Conservation (phyloP, 2,113 vertebrate species). For the Dicrurus megarhynchus region DNA sequence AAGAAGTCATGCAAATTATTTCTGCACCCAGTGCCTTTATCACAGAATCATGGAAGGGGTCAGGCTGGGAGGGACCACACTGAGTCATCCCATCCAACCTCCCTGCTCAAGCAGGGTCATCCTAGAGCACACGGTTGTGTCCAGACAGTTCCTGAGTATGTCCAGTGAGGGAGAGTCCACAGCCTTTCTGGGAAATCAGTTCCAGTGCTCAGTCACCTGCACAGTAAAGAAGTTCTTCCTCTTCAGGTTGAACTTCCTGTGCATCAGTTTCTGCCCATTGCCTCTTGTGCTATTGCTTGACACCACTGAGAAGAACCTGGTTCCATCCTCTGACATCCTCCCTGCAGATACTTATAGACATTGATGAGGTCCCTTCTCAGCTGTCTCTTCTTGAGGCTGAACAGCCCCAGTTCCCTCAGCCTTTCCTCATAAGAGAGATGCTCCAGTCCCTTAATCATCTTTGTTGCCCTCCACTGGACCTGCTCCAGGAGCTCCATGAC, state of each 20-base stretch:
- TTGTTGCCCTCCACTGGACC: background rate
- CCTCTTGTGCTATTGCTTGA: background rate
- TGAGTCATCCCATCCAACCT: background rate
- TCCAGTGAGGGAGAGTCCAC: background rate
- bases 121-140: background rate
- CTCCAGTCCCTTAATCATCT: too few species aligned
- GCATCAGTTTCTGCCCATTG: background rate
- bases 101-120: background rate
- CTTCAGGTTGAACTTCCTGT: background rate
- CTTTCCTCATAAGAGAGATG: too few species aligned
- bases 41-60: fast-evolving
- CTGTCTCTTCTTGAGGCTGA: background rate
- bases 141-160: background rate
- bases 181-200: background rate
- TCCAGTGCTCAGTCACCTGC: background rate
- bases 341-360: too few species aligned
- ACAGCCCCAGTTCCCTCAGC: background rate
- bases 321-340: background rate
- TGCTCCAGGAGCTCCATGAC: background rate
- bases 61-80: background rate
- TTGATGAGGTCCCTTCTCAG: background rate
- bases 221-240: background rate
- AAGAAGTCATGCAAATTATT: background rate
- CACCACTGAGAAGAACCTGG: fast-evolving
- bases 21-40: background rate